phyloP scores from a whole-genome alignment of 92 coral and sea anemone genomes.

The Palythoa grandis region DNA sequence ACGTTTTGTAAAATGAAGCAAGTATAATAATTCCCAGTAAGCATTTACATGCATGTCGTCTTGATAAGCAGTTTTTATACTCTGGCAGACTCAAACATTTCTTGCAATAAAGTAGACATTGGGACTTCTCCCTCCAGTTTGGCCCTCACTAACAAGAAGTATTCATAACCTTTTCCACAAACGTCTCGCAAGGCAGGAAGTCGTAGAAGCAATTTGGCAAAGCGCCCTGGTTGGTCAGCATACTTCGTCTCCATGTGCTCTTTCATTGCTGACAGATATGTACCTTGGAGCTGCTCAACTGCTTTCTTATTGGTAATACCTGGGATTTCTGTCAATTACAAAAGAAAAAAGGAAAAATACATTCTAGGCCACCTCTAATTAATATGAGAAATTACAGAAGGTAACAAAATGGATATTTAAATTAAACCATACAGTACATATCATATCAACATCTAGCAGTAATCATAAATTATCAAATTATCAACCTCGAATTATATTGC shows the following conservation, averaged over 20 bases:
- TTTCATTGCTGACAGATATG: conserved; percentile 82
- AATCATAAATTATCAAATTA: too few species aligned
- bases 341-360: neutral
- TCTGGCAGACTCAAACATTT: conserved; percentile 95
- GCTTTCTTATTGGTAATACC: conserved; percentile 71
- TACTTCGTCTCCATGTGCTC: conserved; percentile 79
- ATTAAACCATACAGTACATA: too few species aligned
- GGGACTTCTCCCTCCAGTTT: conserved; percentile 96
- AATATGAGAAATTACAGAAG: too few species aligned
- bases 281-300: conserved; percentile 74
- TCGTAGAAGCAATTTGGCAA: conserved; percentile 90
- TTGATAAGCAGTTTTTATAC: conserved; percentile 16
- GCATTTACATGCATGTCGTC: neutral
- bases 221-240: conserved; percentile 84
- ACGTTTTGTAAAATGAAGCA: too few species aligned
- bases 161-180: conserved; percentile 92
- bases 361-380: neutral
- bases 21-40: too few species aligned
- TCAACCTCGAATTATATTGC: too few species aligned
- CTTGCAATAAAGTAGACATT: conserved; percentile 89
- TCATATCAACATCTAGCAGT: too few species aligned
- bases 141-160: conserved; percentile 83
- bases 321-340: conserved; percentile 69
- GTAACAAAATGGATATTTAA: too few species aligned
- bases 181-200: conserved; percentile 96